Base-by-base conservation (phyloP, 2,113 vertebrate genomes). In the Hemiprocne comata region DNA sequence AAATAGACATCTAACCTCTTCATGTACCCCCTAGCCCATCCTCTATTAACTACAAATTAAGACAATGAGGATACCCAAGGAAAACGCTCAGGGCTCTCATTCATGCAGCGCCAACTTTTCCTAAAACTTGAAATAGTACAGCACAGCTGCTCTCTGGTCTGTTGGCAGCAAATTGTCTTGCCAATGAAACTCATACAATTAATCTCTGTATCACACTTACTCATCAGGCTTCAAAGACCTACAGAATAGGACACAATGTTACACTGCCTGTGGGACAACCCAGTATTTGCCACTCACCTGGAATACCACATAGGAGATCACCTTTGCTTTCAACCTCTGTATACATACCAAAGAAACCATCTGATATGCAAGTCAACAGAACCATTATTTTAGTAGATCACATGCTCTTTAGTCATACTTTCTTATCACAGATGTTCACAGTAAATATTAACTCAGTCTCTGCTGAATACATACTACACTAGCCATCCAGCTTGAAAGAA, bases 71-170 rank as follows among this genome's bases (percentile, higher is more conserved):
- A 42, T 3, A 51, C 17, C 54, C 31, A 36, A 69, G 29, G 29
- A 79, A 93, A 87, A 92, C 4, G 28, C 28, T 48, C 46, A 48
- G 23, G 29, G 26, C 8, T 65, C 31, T 73, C 66, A 18, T 28
- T 54, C 24, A 9, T 0, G 0, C 5, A 86, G 20, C 4, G 16
- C 31, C 50, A 70, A 46, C 28, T 12, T n/a, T 73, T 92, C 23
- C 0, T 29, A 88, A 51, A 25, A 58, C 17, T 18, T 29, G 1
- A 76, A 71, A n/a, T 0, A 58, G 81, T 55, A 53, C 7, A 75
- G 60, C 28, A 85, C 17, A 53, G 54, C 31, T 67, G 36, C 77
- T 55, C 87, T 58, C 50, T 51, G 36, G 10, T 58, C 54, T 66
- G 31, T 19, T 19, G 70, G 70, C 46, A 82, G 62, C 36, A 44